Base-by-base conservation (phyloP, 2,113 vertebrate genomes). In the Arenaria interpres region DNA sequence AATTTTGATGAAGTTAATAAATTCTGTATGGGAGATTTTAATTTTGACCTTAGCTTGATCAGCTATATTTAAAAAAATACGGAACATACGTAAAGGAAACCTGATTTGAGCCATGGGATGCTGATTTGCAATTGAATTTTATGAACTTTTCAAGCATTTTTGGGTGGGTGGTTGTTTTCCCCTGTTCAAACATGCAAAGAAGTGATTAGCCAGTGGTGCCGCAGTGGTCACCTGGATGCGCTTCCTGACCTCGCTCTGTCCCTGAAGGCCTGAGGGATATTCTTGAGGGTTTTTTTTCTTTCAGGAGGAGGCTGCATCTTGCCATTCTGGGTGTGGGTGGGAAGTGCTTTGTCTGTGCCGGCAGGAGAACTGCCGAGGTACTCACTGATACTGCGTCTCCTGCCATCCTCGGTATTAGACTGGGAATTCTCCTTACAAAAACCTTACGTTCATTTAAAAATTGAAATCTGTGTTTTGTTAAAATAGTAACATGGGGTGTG, bases 371-470 rank as follows among this genome's bases (percentile, higher is more conserved):
- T 86, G 73, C 69, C 53, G 73, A 74, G 46, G 39, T 81, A n/a
- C 35, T 25, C 56, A 24, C 35, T 19, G n/a, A 24, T 62, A 15
- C 23, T 33, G 41, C 21, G 20, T 77, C 22, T 85, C 21, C 50
- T 87, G 21, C 30, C 30, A 24, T 33, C 39, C 59, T 43, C 20
- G 39, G 7, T 48, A 48, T 37, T 33, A 9, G 17, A 10, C 1
- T n/a, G 12, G 33, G 56, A 82, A 51, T 76, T 48, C 15, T 82
- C n/a, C 64, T 82, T 77, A 48, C 19, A 73, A 66, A 90, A 94
- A 14, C 6, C 41, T 6, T 48, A 7, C 0, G 0, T 67, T 81
- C 0, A 11, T 77, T 92, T 90, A 14, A 33, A 46, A 50, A 50
- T 4, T 14, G 14, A 77, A 73, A 57, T 63, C 5, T 54, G 76